Evolutionary conservation across 2,113 vertebrate species (phyloP).

Genomic region (Dasyurus viverrinus): DNA sequence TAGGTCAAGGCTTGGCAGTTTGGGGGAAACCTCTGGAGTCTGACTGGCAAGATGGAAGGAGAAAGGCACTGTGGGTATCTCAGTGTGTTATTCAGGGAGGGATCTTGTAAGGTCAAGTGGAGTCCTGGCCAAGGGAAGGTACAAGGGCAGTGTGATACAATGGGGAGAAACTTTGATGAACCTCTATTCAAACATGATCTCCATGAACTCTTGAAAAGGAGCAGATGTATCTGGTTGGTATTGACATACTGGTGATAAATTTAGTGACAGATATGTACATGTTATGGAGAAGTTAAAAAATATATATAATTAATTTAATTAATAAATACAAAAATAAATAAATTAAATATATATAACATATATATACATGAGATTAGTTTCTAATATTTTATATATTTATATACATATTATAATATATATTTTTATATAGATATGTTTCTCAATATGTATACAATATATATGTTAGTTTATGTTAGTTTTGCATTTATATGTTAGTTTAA

Average conservation of each 20-base stretch:
- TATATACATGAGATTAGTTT: too few relatives aligned
- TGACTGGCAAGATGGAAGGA: background rate
- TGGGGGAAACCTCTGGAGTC: background rate
- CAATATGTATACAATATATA: too few relatives aligned
- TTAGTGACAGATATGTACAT: background rate
- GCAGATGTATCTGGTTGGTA: background rate
- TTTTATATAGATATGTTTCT: too few relatives aligned
- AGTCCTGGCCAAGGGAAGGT: background rate
- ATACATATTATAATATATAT: too few relatives aligned
- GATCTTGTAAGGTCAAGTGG: background rate
- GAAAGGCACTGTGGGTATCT: too few relatives aligned
- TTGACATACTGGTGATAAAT: background rate
- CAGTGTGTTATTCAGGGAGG: background rate
- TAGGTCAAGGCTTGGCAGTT: background rate
- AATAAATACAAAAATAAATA: too few relatives aligned
- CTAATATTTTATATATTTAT: too few relatives aligned
- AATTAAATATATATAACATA: too few relatives aligned
- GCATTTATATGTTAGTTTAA: too few relatives aligned
- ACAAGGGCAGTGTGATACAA: background rate
- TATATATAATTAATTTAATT: too few relatives aligned
- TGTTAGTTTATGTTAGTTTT: too few relatives aligned
- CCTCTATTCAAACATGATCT: background rate
- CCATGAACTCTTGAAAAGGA: background rate
- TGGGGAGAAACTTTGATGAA: background rate
- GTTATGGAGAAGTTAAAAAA: background rate